Percentiles rank a stretch among this genome's conserved stretches.
Conservation (phyloP, 2,888 invertebrate genomes). For the Myopa tessellatipennis region DNA sequence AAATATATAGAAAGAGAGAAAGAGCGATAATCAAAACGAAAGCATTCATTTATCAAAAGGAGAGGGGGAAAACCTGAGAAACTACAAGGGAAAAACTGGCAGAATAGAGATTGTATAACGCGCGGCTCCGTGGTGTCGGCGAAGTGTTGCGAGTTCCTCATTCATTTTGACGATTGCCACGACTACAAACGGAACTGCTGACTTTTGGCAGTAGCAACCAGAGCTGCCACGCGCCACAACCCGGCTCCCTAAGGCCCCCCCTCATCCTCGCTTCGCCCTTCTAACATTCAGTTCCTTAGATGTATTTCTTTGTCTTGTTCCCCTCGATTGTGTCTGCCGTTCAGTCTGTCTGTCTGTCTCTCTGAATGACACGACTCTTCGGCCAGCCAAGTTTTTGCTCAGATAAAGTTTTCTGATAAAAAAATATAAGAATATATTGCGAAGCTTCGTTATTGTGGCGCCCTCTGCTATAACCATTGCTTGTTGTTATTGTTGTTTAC, state of each 20-base stretch:
- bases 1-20: not conserved
- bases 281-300: too few relatives aligned
- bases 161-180: constrained; percentile 20
- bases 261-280: constrained; percentile 33
- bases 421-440: not conserved
- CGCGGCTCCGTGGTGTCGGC: constrained; percentile 35
- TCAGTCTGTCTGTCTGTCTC: constrained; percentile 54
- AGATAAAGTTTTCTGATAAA: constrained; percentile 7
- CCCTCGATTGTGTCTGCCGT: constrained; percentile 39
- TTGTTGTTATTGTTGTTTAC: not conserved
- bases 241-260: not conserved
- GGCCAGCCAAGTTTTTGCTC: not conserved
- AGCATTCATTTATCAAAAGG: too few relatives aligned
- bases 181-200: constrained; percentile 11
- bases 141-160: constrained; percentile 10
- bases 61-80: too few relatives aligned
- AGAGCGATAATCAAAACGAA: too few relatives aligned
- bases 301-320: too few relatives aligned
- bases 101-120: not conserved
- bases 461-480: not conserved
- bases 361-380: not conserved
- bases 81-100: too few relatives aligned
- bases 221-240: not conserved
- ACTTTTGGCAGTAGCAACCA: constrained; percentile 25
- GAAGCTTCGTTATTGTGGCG: not conserved